Evolutionary conservation across 2,797 vertebrate species (phyloP).

Genomic region (Mus caroli): DNA sequence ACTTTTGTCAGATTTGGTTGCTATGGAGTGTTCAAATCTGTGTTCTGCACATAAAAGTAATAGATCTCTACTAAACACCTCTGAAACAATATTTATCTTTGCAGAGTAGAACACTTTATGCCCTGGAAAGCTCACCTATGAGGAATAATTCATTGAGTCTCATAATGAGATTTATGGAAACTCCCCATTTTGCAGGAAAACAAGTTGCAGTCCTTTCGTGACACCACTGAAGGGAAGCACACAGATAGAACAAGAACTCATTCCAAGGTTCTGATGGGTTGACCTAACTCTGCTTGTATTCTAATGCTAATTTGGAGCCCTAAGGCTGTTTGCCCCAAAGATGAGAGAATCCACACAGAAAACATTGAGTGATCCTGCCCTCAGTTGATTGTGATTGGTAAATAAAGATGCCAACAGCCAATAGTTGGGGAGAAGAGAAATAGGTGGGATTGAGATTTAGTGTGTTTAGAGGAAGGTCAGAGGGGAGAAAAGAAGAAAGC

Average conservation of each 20-base stretch:
- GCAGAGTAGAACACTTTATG: constrained; percentile 6
- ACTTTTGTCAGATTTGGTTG: constrained; percentile 34
- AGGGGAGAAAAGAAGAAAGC: not conserved
- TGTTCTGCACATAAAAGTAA: not conserved
- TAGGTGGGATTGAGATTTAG: not conserved
- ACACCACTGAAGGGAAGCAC: not conserved
- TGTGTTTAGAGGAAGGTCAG: not conserved
- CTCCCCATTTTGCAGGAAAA: not conserved
- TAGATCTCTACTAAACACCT: not conserved
- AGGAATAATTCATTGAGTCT: not conserved
- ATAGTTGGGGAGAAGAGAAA: not conserved
- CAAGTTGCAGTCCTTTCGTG: not conserved
- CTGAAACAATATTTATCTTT: constrained; percentile 27
- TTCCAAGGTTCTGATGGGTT: not conserved
- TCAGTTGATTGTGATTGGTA: not conserved
- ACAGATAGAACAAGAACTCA: not conserved
- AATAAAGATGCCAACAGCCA: not conserved
- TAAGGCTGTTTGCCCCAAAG: not conserved
- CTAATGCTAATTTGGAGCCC: not conserved
- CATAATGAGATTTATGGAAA: not conserved
- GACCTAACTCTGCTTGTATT: not conserved
- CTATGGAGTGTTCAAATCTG: not conserved
- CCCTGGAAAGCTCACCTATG: not conserved
- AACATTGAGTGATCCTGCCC: not conserved
- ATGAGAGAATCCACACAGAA: not conserved